Evolutionary conservation across 2,797 vertebrate species (phyloP).

Genomic region (Protonibea diacanthus): DNA sequence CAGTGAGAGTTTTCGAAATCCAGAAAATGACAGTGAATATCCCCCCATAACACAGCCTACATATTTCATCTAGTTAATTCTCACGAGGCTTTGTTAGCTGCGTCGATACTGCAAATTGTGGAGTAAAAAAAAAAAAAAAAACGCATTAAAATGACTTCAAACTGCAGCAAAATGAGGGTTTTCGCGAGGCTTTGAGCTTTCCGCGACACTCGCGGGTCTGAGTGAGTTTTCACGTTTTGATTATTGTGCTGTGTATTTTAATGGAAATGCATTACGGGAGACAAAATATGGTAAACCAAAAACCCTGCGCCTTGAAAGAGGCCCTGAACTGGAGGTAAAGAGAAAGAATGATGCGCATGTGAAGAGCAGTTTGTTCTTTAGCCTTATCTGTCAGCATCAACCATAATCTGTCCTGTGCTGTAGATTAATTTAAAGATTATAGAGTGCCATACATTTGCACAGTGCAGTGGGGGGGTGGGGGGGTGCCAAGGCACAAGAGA

Average conservation of each 20-base stretch:
- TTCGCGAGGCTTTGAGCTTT: constrained; percentile 14
- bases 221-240: constrained; percentile 28
- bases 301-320: constrained; percentile 16
- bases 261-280: constrained; percentile 25
- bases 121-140: no score
- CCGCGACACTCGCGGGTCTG: constrained; percentile 7
- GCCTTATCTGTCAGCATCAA: constrained; percentile 77
- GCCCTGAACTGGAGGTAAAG: constrained; percentile 44
- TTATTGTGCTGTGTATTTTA: constrained; percentile 35
- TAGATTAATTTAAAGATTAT: constrained; percentile 86
- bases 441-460: constrained; percentile 61
- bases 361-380: constrained; percentile 67
- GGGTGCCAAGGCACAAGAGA: constrained; percentile 41
- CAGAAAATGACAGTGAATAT: constrained; percentile 60
- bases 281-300: constrained; percentile 3
- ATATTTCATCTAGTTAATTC: constrained; percentile 40
- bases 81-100: constrained; percentile 39
- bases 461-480: constrained; percentile 20
- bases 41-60: constrained; percentile 27
- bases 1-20: constrained; percentile 55
- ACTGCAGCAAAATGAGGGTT: constrained; percentile 24
- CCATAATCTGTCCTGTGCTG: constrained; percentile 75
- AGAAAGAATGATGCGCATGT: constrained; percentile 64
- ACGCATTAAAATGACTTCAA: constrained; percentile 19
- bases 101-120: constrained; percentile 42